Evolutionary conservation across 2,888 invertebrate species (phyloP).

Genomic region (Folsomia manolachei): DNA sequence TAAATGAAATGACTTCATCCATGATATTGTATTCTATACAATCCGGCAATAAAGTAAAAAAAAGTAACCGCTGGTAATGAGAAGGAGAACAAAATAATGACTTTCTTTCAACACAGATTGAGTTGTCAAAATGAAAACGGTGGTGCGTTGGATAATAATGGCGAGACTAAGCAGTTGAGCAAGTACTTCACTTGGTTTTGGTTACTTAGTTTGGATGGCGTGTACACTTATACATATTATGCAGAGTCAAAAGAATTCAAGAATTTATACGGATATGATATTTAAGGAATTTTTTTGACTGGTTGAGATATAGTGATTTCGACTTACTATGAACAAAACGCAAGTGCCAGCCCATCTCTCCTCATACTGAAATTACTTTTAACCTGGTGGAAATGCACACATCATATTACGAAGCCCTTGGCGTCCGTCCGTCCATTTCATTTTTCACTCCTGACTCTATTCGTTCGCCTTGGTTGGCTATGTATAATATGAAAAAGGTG

Average conservation of each 20-base stretch:
- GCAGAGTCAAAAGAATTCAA: not conserved
- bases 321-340: not conserved
- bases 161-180: not conserved
- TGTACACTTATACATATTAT: too few relatives aligned
- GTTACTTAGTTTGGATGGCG: not conserved
- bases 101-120: conserved; percentile 15
- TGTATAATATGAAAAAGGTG: conserved; percentile 2
- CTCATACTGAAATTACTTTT: not conserved
- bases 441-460: too few relatives aligned
- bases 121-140: conserved; percentile 7
- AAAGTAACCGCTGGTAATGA: conserved; percentile 11
- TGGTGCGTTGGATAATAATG: not conserved
- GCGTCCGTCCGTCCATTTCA: not conserved
- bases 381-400: not conserved
- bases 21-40: not conserved
- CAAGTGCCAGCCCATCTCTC: not conserved
- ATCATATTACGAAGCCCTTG: not conserved
- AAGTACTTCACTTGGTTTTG: not conserved
- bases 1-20: not conserved
- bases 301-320: not conserved
- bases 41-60: not conserved
- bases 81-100: conserved; percentile 10
- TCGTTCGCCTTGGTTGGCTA: not conserved
- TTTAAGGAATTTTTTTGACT: conserved; percentile 16
- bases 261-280: not conserved